These are phyloP conservation scores for Graptemys geographica DNA, from an alignment of 2,797 vertebrate genomes.

Conservation along the genomic window DNA sequence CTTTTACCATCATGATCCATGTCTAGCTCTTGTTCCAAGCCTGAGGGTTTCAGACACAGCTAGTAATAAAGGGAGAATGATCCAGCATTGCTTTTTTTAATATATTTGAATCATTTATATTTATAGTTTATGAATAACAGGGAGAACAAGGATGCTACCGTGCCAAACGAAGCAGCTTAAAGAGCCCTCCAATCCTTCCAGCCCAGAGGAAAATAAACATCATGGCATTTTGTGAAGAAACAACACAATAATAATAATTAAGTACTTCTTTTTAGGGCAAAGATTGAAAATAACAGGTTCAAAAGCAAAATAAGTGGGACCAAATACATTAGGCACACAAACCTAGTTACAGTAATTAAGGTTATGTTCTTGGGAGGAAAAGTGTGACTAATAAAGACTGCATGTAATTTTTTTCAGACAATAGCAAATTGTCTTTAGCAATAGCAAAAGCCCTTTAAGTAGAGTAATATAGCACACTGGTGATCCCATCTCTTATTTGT, in stretches of 20 bases:
- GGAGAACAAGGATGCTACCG: neutral
- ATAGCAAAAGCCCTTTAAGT: neutral
- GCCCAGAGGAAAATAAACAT: neutral
- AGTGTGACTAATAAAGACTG: slow-evolving; percentile 16
- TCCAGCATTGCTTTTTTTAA: neutral
- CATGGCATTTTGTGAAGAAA: slow-evolving; percentile 17
- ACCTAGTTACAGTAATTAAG: slow-evolving; percentile 19
- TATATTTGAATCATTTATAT: neutral
- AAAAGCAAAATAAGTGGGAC: slow-evolving; percentile 20
- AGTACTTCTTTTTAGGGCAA: neutral
- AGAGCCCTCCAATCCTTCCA: neutral
- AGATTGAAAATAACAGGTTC: slow-evolving; percentile 55
- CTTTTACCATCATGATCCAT: neutral
- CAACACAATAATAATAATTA: neutral
- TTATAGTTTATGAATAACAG: slow-evolving; percentile 12
- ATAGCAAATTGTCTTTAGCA: neutral
- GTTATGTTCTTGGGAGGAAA: slow-evolving; percentile 4
- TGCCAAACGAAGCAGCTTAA: neutral
- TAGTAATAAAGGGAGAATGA: neutral
- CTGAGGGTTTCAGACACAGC: neutral
- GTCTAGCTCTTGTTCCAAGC: neutral
- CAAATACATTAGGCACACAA: neutral
- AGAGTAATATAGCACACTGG: neutral
- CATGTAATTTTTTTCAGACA: slow-evolving; percentile 5
- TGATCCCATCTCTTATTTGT: neutral